These are phyloP conservation scores for Menidia beryllina DNA, from an alignment of 2,113 vertebrate species.

Conservation along the genomic window DNA sequence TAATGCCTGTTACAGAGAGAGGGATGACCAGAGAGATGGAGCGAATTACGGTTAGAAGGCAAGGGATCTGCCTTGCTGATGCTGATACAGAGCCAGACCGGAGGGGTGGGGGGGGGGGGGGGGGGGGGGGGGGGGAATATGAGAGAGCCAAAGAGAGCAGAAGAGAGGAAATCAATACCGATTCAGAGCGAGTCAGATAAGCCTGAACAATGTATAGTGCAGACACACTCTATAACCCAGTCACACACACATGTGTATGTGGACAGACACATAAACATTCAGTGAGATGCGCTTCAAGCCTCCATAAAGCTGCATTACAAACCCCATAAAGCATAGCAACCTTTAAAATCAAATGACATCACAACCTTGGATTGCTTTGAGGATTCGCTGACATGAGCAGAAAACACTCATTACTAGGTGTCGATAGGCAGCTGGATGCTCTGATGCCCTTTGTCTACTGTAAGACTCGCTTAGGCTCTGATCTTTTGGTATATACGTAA, in stretches of 20 bases:
- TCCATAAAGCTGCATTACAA: constrained; percentile 76
- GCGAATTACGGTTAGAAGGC: constrained; percentile 57
- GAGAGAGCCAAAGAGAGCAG: constrained; percentile 79
- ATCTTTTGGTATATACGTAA: constrained; percentile 21
- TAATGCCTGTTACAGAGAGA: constrained; percentile 43
- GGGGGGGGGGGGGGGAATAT: constrained; percentile 38
- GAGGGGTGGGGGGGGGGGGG: constrained; percentile 35
- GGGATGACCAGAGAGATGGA: constrained; percentile 47
- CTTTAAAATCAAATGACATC: constrained; percentile 82
- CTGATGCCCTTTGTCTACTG: constrained; percentile 69
- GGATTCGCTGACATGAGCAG: constrained; percentile 80
- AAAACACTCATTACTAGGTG: constrained; percentile 70
- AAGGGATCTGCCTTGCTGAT: constrained; percentile 58
- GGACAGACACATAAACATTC: constrained; percentile 17
- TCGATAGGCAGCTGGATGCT: constrained; percentile 50
- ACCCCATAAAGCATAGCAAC: constrained; percentile 75
- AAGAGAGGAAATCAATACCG: constrained; percentile 84
- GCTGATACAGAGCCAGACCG: constrained; percentile 66
- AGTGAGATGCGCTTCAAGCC: constrained; percentile 57
- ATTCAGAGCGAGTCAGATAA: constrained; percentile 85
- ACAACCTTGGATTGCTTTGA: constrained; percentile 80
- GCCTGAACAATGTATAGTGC: constrained; percentile 85
- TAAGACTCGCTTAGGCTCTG: constrained; percentile 35
- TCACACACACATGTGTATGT: constrained; percentile 69
- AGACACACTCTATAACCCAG: constrained; percentile 84